Evolutionary conservation across 2,888 invertebrate genomes (phyloP).

Genomic region (Acanthosoma haemorrhoidale): DNA sequence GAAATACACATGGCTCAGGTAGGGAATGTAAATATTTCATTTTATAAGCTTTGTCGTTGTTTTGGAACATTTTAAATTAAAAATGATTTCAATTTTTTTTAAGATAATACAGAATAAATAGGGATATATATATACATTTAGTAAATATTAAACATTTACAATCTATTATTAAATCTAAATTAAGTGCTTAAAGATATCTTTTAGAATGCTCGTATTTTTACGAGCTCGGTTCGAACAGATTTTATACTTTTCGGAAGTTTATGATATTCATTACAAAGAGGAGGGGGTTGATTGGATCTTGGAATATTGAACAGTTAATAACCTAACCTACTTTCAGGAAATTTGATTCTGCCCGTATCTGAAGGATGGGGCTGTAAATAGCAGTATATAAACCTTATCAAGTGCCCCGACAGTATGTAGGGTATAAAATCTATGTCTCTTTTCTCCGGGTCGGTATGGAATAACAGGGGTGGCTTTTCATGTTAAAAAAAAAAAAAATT

Average conservation of each 20-base stretch:
- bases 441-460: background rate
- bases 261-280: background rate
- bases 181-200: background rate
- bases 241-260: background rate
- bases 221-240: too few species aligned
- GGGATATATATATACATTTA: too few species aligned
- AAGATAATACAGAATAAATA: too few species aligned
- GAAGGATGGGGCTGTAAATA: background rate
- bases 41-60: too few species aligned
- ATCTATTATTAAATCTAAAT: too few species aligned
- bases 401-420: background rate
- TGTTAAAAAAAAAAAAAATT: background rate
- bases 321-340: background rate
- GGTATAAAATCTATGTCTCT: background rate
- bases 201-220: background rate
- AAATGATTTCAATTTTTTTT: too few species aligned
- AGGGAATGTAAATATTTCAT: too few species aligned
- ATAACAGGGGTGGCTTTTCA: background rate
- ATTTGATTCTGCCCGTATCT: conserved; percentile 1
- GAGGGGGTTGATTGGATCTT: background rate
- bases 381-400: conserved; percentile 13
- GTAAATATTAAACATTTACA: too few species aligned
- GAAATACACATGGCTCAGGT: too few species aligned
- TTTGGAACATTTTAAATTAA: too few species aligned
- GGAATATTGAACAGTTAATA: background rate